These are phyloP conservation scores for Scolopax rusticola DNA, from an alignment of 2,797 vertebrate genomes.

Conservation along the genomic window DNA sequence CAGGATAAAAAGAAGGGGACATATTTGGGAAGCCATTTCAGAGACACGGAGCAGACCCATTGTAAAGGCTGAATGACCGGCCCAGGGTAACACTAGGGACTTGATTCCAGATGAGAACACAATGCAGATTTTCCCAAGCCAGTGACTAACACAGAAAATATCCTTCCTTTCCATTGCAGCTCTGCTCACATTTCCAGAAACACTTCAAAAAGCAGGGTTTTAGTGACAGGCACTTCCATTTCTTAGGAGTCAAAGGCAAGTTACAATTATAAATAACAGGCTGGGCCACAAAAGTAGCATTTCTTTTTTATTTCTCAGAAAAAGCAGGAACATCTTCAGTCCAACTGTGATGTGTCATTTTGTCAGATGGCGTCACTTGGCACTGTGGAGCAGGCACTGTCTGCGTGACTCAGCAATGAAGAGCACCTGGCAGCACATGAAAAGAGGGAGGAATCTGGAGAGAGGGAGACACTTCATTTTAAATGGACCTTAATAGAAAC, in stretches of 20 bases:
- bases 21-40: background rate
- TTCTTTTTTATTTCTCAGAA: background rate
- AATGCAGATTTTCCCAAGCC: background rate
- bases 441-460: constrained; percentile 3
- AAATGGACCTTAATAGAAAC: constrained; percentile 14
- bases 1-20: background rate
- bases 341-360: constrained; percentile 13
- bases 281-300: background rate
- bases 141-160: background rate
- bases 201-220: background rate
- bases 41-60: background rate
- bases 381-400: background rate
- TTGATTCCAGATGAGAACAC: background rate
- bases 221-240: background rate
- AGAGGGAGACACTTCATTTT: constrained; percentile 17
- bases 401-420: constrained; percentile 25
- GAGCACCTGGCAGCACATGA: constrained; percentile 9
- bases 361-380: constrained; percentile 36
- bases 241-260: background rate
- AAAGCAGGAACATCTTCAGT: background rate
- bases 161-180: background rate
- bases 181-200: background rate
- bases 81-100: background rate
- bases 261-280: background rate
- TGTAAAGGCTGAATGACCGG: background rate